Conservation (phyloP, 2,113 vertebrate species). For the Micromys minutus region DNA sequence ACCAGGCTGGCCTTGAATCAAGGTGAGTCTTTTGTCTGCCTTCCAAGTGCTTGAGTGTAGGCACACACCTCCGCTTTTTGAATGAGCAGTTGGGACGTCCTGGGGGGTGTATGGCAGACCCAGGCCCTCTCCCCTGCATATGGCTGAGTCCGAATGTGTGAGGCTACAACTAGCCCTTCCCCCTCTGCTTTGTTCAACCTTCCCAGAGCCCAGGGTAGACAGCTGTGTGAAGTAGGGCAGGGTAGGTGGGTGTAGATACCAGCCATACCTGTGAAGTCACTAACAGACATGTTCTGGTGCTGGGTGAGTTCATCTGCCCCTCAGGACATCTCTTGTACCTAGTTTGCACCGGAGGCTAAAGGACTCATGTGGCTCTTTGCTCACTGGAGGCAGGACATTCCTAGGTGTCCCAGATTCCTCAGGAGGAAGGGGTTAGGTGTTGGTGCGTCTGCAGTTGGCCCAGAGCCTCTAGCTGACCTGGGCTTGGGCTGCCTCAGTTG, state of each 20-base stretch:
- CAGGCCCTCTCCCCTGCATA: background rate
- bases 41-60: background rate
- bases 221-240: background rate
- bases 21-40: too few species aligned
- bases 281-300: too few species aligned
- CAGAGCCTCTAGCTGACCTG: background rate
- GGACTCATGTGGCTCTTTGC: background rate
- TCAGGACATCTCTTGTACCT: background rate
- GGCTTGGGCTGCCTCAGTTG: background rate
- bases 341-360: background rate
- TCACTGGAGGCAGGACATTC: too few species aligned
- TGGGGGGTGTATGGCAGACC: background rate
- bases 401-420: background rate
- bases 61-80: background rate
- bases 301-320: too few species aligned
- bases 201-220: background rate
- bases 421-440: too few species aligned
- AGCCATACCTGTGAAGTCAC: background rate
- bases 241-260: fast-evolving
- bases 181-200: background rate
- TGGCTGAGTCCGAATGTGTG: background rate
- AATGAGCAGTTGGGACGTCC: background rate
- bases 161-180: background rate
- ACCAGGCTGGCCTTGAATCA: background rate
- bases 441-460: too few species aligned